A percentile compares a stretch with the other conserved stretches of the same genome.
These are phyloP conservation scores for Leptogaster cylindrica DNA, from an alignment of 2,888 invertebrate species.

Conservation along the genomic window DNA sequence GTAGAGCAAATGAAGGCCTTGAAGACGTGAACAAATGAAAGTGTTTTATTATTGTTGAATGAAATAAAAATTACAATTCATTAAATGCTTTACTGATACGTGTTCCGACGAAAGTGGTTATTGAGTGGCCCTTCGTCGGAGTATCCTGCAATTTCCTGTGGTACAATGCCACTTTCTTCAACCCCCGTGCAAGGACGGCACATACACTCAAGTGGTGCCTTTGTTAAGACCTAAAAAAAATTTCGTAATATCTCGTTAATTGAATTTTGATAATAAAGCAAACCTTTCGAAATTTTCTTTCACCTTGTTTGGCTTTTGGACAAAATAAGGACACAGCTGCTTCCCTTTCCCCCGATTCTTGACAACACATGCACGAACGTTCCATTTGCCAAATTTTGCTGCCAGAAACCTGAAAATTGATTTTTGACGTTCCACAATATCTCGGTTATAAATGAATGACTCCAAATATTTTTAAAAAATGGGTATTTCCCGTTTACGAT, in stretches of 20 bases:
- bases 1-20: too few species aligned
- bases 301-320: conserved; percentile 86
- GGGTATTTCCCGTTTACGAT: too few species aligned
- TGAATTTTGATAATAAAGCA: neutral
- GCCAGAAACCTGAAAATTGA: conserved; percentile 76
- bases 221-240: conserved; percentile 79
- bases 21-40: too few species aligned
- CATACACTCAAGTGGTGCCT: conserved; percentile 93
- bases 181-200: conserved; percentile 90
- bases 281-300: conserved; percentile 84
- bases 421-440: neutral
- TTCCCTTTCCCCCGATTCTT: conserved; percentile 91
- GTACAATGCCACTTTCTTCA: conserved; percentile 85
- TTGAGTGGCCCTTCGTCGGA: conserved; percentile 81
- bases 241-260: conserved; percentile 43
- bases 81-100: conserved; percentile 62
- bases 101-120: conserved; percentile 78
- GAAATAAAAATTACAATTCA: conserved; percentile 15
- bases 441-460: neutral
- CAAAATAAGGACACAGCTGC: conserved; percentile 87
- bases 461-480: neutral
- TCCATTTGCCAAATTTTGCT: conserved; percentile 98
- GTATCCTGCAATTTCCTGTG: conserved; percentile 88
- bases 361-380: conserved; percentile 93
- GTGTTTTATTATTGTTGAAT: neutral